Percentiles rank a stretch among this genome's conserved stretches.
These are phyloP conservation scores for Globia sparganii DNA, from an alignment of 2,888 invertebrate genomes.

Conservation along the genomic window DNA sequence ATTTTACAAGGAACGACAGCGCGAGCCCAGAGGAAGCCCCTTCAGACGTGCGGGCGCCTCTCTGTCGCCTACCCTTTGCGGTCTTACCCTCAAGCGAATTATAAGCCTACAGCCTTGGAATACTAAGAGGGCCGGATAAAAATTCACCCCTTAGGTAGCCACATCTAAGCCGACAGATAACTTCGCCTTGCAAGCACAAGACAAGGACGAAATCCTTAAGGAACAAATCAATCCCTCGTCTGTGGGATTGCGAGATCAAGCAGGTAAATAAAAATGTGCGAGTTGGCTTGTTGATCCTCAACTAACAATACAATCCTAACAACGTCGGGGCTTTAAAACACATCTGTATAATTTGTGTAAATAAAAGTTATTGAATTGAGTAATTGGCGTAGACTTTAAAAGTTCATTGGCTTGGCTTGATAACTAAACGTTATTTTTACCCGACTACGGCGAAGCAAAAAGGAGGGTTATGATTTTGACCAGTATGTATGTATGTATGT, in stretches of 20 bases:
- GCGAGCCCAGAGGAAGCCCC: constrained; percentile 73
- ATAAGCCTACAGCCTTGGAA: constrained; percentile 85
- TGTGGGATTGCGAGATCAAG: constrained; percentile 80
- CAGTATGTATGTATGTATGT: too few species aligned
- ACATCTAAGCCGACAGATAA: constrained; percentile 86
- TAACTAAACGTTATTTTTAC: background rate
- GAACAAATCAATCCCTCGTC: constrained; percentile 84
- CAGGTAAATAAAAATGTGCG: constrained; percentile 81
- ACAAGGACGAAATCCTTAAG: constrained; percentile 81
- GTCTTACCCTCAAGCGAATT: constrained; percentile 84
- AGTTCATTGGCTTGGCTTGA: background rate
- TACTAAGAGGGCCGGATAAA: constrained; percentile 86
- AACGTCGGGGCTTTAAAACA: constrained; percentile 63
- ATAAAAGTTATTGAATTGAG: constrained; percentile 42
- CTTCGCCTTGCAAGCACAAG: constrained; percentile 77
- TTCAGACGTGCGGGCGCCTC: constrained; percentile 76
- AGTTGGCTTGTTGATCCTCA: constrained; percentile 80
- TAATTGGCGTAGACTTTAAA: constrained; percentile 11
- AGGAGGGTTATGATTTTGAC: too few species aligned
- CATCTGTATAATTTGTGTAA: constrained; percentile 56
- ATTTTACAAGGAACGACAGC: constrained; percentile 78
- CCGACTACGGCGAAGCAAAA: too few species aligned
- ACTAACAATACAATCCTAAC: constrained; percentile 79
- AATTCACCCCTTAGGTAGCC: constrained; percentile 86
- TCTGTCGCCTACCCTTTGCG: constrained; percentile 79